These are phyloP conservation scores for Tipula unca DNA, from an alignment of 2,888 invertebrate species.

Conservation along the genomic window DNA sequence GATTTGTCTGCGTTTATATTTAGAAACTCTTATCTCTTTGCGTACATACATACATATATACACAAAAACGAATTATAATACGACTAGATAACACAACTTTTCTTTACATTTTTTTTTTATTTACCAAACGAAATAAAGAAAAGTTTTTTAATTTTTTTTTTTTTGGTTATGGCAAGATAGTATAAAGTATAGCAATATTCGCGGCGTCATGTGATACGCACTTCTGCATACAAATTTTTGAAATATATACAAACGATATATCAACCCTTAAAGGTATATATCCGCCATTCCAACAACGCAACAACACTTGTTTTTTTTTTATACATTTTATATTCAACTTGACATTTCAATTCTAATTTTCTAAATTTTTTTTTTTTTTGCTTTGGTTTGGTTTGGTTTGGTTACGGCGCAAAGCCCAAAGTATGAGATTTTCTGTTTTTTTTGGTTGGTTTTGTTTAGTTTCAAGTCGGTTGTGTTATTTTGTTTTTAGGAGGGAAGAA, in stretches of 20 bases:
- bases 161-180: not conserved
- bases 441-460: not conserved
- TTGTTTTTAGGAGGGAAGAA: not conserved
- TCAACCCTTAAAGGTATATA: constrained; percentile 4
- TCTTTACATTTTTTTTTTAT: not conserved
- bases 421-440: not conserved
- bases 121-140: not conserved
- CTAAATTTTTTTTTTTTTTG: not conserved
- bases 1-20: not conserved
- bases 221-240: constrained; percentile 18
- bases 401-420: not conserved
- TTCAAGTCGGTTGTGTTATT: not conserved
- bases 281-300: not conserved
- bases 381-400: not conserved
- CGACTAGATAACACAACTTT: not conserved
- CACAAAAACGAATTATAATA: not conserved
- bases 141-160: not conserved
- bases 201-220: constrained; percentile 16
- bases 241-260: constrained; percentile 8
- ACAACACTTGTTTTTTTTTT: not conserved
- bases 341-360: constrained; percentile 8
- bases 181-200: not conserved
- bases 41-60: not conserved
- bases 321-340: not conserved
- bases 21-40: not conserved